A percentile compares a stretch with the other conserved stretches of the same genome.
Conservation (phyloP, 2,113 vertebrate genomes). For the Onychostruthus taczanowskii region DNA sequence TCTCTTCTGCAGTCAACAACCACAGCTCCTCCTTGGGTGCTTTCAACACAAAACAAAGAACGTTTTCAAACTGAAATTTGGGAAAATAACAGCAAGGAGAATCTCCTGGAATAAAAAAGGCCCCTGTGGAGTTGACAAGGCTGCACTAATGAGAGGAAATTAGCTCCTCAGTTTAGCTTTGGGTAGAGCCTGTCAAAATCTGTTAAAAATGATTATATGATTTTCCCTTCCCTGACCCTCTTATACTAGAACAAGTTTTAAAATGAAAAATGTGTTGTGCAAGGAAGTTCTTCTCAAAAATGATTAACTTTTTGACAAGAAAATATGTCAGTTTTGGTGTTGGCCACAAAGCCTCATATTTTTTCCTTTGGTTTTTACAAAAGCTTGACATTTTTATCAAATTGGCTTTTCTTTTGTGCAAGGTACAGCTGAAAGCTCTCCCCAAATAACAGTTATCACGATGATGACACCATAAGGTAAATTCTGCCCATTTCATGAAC, state of each 20-base stretch:
- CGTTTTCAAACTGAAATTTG: not conserved
- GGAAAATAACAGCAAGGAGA: not conserved
- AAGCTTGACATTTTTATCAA: not conserved
- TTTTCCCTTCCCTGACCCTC: not conserved
- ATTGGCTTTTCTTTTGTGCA: not conserved
- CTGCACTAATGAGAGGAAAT: not conserved
- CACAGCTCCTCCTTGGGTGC: accelerated
- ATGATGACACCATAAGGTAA: not conserved
- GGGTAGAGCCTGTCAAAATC: not conserved
- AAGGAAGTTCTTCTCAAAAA: not conserved
- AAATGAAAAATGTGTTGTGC: not conserved
- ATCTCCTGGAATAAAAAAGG: not conserved
- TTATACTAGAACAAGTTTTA: not conserved
- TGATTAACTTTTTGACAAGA: not conserved
- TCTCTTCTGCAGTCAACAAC: not conserved
- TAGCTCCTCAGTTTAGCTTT: not conserved
- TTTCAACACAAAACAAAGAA: not conserved
- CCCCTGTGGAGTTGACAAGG: not conserved
- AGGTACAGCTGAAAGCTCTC: not conserved
- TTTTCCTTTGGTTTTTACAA: not conserved
- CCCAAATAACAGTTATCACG: not conserved
- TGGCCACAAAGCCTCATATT: not conserved
- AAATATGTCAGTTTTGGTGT: not conserved
- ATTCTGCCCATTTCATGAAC: slow-evolving; percentile 48
- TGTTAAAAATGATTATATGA: not conserved